These are phyloP conservation scores for Lasiurus borealis DNA, from an alignment of 2,113 vertebrate genomes.

Conservation along the genomic window DNA sequence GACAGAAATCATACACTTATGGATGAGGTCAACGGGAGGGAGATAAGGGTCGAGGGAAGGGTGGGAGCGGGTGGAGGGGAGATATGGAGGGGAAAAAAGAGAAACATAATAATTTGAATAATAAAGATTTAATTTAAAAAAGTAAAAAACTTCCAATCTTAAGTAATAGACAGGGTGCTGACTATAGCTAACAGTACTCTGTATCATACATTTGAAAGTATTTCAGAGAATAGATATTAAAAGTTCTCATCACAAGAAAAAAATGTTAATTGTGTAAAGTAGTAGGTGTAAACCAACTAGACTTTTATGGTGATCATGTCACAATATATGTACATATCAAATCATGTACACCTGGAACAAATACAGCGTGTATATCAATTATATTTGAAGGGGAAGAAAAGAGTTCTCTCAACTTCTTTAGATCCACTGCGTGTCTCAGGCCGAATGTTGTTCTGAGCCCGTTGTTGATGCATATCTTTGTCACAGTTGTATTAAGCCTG, in stretches of 20 bases:
- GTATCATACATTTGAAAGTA: not conserved
- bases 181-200: not conserved
- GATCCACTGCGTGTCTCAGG: not conserved
- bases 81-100: too few species aligned
- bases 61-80: too few species aligned
- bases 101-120: too few species aligned
- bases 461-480: not conserved
- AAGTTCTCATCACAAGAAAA: not conserved
- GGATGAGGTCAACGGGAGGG: too few species aligned
- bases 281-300: not conserved
- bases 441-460: not conserved
- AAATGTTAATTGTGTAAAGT: not conserved
- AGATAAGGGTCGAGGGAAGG: too few species aligned
- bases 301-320: conserved; percentile 1
- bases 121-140: not conserved
- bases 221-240: not conserved
- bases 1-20: too few species aligned
- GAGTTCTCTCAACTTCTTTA: not conserved
- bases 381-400: not conserved
- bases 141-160: not conserved
- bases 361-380: not conserved
- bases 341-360: not conserved
- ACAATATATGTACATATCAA: not conserved
- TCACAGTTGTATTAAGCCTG: not conserved
- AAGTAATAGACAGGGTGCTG: not conserved